phyloP scores from a whole-genome alignment of 2,797 vertebrate species.

The Sparidentex hasta region DNA sequence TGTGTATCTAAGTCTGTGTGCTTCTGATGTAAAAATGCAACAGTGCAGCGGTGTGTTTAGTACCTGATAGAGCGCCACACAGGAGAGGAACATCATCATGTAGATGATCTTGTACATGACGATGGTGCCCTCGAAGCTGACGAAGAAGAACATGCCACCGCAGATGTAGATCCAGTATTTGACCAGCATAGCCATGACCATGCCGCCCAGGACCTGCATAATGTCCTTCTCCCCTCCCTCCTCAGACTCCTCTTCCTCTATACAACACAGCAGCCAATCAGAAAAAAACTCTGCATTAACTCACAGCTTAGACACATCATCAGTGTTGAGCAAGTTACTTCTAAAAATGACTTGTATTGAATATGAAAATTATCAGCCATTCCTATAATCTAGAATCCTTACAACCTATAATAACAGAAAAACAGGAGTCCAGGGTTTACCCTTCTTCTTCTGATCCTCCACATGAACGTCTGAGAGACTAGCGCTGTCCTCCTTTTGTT shows the following conservation, averaged over 20 bases:
- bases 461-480: slow-evolving; percentile 92
- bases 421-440: slow-evolving; percentile 76
- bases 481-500: slow-evolving; percentile 85
- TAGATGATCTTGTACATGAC: slow-evolving; percentile 99
- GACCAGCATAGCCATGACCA: slow-evolving; percentile 96
- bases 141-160: slow-evolving; percentile 99
- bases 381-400: neutral
- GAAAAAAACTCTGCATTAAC: neutral
- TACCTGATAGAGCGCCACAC: slow-evolving; percentile 98
- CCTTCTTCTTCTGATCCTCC: slow-evolving; percentile 88
- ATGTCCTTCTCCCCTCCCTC: slow-evolving; percentile 90
- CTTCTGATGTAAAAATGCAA: neutral
- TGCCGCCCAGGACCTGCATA: slow-evolving; percentile 94
- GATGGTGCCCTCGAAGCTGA: slow-evolving; percentile 97
- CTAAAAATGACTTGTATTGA: too few species aligned
- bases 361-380: neutral
- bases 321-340: too few species aligned
- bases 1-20: neutral
- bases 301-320: neutral
- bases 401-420: neutral
- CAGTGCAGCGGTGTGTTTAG: neutral
- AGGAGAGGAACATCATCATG: slow-evolving; percentile 99
- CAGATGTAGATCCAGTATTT: slow-evolving; percentile 99
- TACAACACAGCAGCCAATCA: slow-evolving; percentile 55
- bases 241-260: slow-evolving; percentile 84